These are phyloP conservation scores for Aptenodytes forsteri DNA, from an alignment of 2,113 vertebrate species.

Conservation along the genomic window DNA sequence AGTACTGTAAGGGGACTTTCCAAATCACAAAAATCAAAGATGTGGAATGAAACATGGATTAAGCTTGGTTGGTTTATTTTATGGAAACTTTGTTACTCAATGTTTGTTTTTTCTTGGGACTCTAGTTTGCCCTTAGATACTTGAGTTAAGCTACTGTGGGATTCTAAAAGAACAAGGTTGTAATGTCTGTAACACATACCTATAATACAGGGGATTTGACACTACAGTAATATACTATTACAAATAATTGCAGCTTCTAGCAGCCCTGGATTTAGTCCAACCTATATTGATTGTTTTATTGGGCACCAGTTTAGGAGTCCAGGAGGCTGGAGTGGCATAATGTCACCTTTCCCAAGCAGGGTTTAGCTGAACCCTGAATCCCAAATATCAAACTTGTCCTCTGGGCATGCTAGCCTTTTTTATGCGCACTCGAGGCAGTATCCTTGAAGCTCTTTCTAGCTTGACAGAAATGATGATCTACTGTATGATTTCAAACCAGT, in stretches of 20 bases:
- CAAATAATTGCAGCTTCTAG: neutral
- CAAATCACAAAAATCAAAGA: neutral
- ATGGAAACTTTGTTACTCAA: neutral
- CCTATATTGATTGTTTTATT: neutral
- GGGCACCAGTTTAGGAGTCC: neutral
- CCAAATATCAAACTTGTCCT: neutral
- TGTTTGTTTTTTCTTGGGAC: neutral
- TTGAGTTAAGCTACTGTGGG: neutral
- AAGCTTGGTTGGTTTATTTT: neutral
- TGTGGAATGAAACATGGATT: neutral
- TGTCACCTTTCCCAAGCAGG: neutral
- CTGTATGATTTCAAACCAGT: neutral
- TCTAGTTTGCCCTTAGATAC: neutral
- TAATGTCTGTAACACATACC: neutral
- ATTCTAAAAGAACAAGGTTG: neutral
- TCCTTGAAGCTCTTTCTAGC: neutral
- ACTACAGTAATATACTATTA: neutral
- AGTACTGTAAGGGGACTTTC: neutral
- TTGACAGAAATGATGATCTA: neutral
- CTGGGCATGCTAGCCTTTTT: neutral
- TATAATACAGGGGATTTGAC: neutral
- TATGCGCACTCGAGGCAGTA: neutral
- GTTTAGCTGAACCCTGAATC: neutral
- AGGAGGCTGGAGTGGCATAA: neutral
- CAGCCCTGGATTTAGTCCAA: neutral